Conservation (phyloP, 2,888 invertebrate genomes). For the Eupithecia vulgata region DNA sequence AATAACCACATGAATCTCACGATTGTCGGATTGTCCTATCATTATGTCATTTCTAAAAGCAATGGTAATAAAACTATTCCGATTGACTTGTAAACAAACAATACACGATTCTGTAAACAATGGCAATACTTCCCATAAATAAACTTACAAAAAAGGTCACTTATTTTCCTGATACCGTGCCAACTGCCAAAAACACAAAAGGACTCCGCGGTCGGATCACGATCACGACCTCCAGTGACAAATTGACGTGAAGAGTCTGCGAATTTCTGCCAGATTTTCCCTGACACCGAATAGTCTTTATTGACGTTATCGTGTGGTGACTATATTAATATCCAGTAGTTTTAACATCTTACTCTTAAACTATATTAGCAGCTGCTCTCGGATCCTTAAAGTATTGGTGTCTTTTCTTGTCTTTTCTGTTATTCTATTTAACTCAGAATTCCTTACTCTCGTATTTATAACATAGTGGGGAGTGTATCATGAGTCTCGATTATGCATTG, state of each 20-base stretch:
- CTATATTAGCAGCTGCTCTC: no score
- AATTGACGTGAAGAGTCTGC: constrained; percentile 29
- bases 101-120: background rate
- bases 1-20: background rate
- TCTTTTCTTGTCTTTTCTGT: no score
- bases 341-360: no score
- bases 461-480: no score
- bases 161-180: constrained; percentile 30
- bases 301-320: background rate
- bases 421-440: no score
- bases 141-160: constrained; percentile 27
- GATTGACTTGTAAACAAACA: background rate
- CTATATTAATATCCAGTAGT: no score
- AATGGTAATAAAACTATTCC: background rate
- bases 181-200: constrained; percentile 30
- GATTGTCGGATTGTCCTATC: background rate
- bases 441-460: no score
- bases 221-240: constrained; percentile 34
- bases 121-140: constrained; percentile 5
- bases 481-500: no score
- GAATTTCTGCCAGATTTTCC: constrained; percentile 16
- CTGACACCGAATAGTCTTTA: background rate
- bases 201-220: constrained; percentile 33
- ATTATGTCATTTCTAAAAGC: background rate
- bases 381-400: no score